These are phyloP conservation scores for Oreochromis grahami DNA, from an alignment of 2,797 vertebrate genomes.

Conservation along the genomic window DNA sequence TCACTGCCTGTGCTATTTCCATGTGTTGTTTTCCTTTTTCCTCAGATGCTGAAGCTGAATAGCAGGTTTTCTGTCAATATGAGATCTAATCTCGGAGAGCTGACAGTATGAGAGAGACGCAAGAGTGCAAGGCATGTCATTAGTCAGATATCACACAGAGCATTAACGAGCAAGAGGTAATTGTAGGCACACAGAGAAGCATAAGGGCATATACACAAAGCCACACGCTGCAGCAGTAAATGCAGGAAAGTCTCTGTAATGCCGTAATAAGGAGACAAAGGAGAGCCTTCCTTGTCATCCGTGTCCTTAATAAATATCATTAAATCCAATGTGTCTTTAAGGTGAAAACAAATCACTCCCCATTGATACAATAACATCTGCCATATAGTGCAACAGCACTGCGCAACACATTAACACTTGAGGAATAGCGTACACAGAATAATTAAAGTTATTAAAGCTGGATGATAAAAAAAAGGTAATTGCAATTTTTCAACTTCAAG, in stretches of 20 bases:
- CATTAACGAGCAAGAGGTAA: slow-evolving; percentile 17
- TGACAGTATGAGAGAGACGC: slow-evolving; percentile 6
- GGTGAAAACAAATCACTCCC: not conserved
- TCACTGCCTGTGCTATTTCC: slow-evolving; percentile 21
- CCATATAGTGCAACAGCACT: not conserved
- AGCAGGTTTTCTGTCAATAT: slow-evolving; percentile 26
- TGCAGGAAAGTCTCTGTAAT: not conserved
- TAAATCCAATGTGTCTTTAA: not conserved
- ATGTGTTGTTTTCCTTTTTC: slow-evolving; percentile 2
- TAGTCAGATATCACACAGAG: slow-evolving; percentile 28
- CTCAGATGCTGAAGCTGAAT: slow-evolving; percentile 8
- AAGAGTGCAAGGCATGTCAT: slow-evolving; percentile 4
- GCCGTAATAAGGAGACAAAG: not conserved
- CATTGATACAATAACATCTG: slow-evolving; percentile 7
- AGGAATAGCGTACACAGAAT: slow-evolving; percentile 1
- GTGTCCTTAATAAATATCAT: not conserved
- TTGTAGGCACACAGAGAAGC: not conserved
- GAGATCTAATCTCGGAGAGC: not conserved
- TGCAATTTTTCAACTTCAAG: not conserved
- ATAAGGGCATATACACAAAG: not conserved
- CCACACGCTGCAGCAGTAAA: not conserved
- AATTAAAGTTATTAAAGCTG: not conserved
- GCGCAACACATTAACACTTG: slow-evolving; percentile 13
- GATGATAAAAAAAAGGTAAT: not conserved
- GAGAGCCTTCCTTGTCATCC: not conserved